These are phyloP conservation scores for Hemistola chrysoprasaria DNA, from an alignment of 2,888 invertebrate species.

Conservation along the genomic window DNA sequence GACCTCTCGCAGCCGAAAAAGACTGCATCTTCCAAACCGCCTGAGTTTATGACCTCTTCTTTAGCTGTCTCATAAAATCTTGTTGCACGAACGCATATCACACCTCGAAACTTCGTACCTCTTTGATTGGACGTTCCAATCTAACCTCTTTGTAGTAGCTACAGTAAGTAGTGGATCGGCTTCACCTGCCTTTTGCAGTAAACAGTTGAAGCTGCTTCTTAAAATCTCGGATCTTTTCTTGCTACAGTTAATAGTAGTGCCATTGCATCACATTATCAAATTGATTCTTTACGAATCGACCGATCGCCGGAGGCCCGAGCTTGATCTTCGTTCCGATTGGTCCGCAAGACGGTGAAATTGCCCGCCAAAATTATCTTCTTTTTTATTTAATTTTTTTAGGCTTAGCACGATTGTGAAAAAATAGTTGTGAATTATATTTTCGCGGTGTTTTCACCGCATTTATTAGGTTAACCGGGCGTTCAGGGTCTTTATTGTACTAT, in stretches of 20 bases:
- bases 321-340: slow-evolving; percentile 52
- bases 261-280: slow-evolving; percentile 50
- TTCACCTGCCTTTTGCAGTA: no score
- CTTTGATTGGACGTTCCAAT: no score
- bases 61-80: no score
- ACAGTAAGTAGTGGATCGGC: no score
- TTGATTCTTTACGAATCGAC: slow-evolving; percentile 34
- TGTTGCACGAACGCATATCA: no score
- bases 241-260: slow-evolving; percentile 38
- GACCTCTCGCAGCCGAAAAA: no score
- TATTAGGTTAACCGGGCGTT: slow-evolving; percentile 36
- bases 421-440: slow-evolving; percentile 39
- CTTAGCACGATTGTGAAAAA: slow-evolving; percentile 33
- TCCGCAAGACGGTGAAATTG: slow-evolving; percentile 43
- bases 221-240: background rate
- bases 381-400: slow-evolving; percentile 26
- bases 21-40: no score
- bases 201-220: no score
- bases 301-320: slow-evolving; percentile 45
- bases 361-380: slow-evolving; percentile 48
- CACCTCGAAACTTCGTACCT: no score
- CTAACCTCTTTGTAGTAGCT: no score
- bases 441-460: slow-evolving; percentile 25
- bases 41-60: no score
- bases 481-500: slow-evolving; percentile 71